Percentiles rank a stretch among this genome's conserved stretches.
These are phyloP conservation scores for Apamea anceps DNA, from an alignment of 2,888 invertebrate species.

Conservation along the genomic window DNA sequence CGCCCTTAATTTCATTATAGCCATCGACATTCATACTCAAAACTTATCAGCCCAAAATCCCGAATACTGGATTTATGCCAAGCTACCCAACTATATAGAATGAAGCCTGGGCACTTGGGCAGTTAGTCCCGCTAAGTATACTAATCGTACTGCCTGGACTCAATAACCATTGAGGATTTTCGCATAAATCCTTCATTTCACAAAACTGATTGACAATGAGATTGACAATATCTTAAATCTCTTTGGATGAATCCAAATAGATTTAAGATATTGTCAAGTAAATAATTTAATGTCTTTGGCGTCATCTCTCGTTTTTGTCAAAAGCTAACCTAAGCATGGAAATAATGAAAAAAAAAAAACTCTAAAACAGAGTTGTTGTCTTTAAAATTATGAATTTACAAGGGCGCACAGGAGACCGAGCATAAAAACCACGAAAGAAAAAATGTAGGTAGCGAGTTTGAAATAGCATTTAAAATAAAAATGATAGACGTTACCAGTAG, in stretches of 20 bases:
- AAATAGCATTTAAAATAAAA: neutral
- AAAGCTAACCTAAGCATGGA: neutral
- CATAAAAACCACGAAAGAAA: neutral
- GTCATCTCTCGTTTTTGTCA: neutral
- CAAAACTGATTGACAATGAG: no score
- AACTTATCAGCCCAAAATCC: neutral
- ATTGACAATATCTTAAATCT: no score
- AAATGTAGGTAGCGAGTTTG: neutral
- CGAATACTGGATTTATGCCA: neutral
- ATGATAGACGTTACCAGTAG: neutral
- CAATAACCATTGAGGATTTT: neutral
- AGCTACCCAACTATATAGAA: neutral
- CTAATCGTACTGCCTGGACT: neutral
- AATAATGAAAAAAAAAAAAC: neutral
- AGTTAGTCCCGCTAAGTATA: neutral
- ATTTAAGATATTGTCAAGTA: no score
- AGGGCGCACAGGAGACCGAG: neutral
- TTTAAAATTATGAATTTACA: neutral
- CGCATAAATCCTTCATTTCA: slow-evolving; percentile 4
- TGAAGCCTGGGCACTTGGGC: no score
- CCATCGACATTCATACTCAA: no score
- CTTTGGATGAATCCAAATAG: no score
- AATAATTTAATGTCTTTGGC: no score
- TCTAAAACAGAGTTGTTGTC: neutral
- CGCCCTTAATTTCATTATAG: no score